phyloP scores from a whole-genome alignment of 2,113 vertebrate species.

The Gadus chalcogrammus region DNA sequence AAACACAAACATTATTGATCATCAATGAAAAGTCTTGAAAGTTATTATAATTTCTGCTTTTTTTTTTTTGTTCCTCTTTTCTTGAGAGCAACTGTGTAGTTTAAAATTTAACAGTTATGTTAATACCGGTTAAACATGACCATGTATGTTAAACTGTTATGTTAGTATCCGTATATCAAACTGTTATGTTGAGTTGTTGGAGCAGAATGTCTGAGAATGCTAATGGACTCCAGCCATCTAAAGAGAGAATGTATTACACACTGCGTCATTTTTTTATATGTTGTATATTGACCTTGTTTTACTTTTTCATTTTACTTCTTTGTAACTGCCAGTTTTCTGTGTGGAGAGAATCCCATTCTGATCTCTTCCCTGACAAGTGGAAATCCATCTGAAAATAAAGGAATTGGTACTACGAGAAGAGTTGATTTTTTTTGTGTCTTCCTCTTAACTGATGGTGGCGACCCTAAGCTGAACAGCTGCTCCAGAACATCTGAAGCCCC shows the following conservation, averaged over 20 bases:
- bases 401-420: too few species aligned
- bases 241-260: conserved; percentile 55
- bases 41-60: too few species aligned
- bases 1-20: conserved; percentile 8
- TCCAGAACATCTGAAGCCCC: too few species aligned
- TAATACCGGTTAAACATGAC: conserved; percentile 42
- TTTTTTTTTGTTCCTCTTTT: too few species aligned
- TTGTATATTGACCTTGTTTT: conserved; percentile 56
- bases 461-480: too few species aligned
- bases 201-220: conserved; percentile 46
- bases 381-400: too few species aligned
- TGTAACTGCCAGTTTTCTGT: conserved; percentile 53
- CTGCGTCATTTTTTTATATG: conserved; percentile 40
- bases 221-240: conserved; percentile 50
- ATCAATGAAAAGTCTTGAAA: too few species aligned
- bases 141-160: conserved; percentile 44
- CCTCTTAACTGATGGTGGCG: neutral
- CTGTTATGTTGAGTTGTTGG: conserved; percentile 37
- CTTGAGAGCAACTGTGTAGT: too few species aligned
- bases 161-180: conserved; percentile 56
- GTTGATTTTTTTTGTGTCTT: too few species aligned
- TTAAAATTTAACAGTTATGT: conserved; percentile 40
- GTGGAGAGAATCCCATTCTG: too few species aligned
- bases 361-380: too few species aligned
- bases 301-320: conserved; percentile 48